A percentile compares a stretch with the other conserved stretches of the same genome.
These are phyloP conservation scores for Mohoua ochrocephala DNA, from an alignment of 2,113 vertebrate species.

Conservation along the genomic window DNA sequence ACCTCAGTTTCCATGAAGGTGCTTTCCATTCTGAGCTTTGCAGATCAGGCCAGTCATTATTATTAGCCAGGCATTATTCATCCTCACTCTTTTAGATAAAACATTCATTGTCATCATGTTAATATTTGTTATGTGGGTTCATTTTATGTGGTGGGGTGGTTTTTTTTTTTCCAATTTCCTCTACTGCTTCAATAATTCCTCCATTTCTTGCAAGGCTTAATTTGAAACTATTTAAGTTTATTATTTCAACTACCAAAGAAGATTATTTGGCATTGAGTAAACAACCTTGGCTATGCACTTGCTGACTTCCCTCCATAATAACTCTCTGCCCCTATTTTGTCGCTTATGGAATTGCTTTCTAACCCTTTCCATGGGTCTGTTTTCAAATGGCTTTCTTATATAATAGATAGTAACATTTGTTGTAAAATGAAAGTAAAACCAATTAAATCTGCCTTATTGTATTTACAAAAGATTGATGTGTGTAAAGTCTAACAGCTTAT, in stretches of 20 bases:
- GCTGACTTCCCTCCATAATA: not conserved
- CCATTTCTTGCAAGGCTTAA: not conserved
- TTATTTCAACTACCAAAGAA: constrained; percentile 8
- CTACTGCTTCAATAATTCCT: not conserved
- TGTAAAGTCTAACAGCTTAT: constrained; percentile 38
- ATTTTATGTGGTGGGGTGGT: not conserved
- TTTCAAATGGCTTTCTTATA: not conserved
- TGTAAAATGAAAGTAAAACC: constrained; percentile 41
- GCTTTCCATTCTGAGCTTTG: not conserved
- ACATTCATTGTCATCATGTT: not conserved
- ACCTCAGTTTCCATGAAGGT: not conserved
- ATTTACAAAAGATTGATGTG: constrained; percentile 38
- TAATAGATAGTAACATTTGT: constrained; percentile 27
- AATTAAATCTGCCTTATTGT: constrained; percentile 45
- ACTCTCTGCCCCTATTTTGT: not conserved
- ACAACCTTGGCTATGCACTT: not conserved
- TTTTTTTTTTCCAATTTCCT: not conserved
- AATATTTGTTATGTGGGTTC: not conserved
- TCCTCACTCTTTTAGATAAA: not conserved
- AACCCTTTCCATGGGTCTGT: not conserved
- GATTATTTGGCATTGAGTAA: constrained; percentile 1
- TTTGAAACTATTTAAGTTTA: constrained; percentile 11
- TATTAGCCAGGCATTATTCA: not conserved
- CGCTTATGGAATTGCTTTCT: not conserved
- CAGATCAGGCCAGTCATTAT: not conserved